Conservation (phyloP, 1,140 invertebrate genomes). For the Drosophila auraria region DNA sequence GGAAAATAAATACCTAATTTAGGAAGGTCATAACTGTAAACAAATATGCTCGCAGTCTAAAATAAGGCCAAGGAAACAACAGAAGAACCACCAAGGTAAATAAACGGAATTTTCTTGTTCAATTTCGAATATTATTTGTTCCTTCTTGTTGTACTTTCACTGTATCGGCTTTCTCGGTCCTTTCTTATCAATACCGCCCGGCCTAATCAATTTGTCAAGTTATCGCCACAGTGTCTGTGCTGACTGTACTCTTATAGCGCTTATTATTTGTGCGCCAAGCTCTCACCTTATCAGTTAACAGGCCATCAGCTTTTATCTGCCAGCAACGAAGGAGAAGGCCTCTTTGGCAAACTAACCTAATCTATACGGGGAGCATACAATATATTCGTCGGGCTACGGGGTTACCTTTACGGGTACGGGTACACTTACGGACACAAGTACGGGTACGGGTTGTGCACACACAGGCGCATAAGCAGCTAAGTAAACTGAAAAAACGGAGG, state of each 20-base stretch:
- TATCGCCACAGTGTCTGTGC: slow-evolving; percentile 73
- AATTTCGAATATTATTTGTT: not conserved
- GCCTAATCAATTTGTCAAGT: slow-evolving; percentile 62
- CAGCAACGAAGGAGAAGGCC: slow-evolving; percentile 51
- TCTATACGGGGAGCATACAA: slow-evolving; percentile 28
- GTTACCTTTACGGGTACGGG: slow-evolving; percentile 17
- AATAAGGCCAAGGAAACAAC: slow-evolving; percentile 28
- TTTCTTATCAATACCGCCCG: slow-evolving; percentile 22
- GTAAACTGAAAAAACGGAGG: slow-evolving; percentile 60
- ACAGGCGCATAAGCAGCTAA: slow-evolving; percentile 58
- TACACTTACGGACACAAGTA: slow-evolving; percentile 17
- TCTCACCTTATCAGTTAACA: slow-evolving; percentile 48
- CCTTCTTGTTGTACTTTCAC: not conserved
- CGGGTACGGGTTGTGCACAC: slow-evolving; percentile 32
- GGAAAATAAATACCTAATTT: not conserved
- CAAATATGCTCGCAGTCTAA: slow-evolving; percentile 16
- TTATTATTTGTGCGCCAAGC: slow-evolving; percentile 35
- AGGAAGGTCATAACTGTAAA: slow-evolving; percentile 25
- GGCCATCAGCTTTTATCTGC: slow-evolving; percentile 67
- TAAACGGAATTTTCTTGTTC: not conserved
- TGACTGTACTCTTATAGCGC: slow-evolving; percentile 55
- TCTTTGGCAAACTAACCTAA: slow-evolving; percentile 56
- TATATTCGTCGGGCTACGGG: not conserved
- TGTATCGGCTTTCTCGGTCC: slow-evolving; percentile 13
- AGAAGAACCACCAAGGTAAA: slow-evolving; percentile 3